These are phyloP conservation scores for Microtus richardsoni DNA, from an alignment of 2,113 vertebrate genomes.

Conservation along the genomic window DNA sequence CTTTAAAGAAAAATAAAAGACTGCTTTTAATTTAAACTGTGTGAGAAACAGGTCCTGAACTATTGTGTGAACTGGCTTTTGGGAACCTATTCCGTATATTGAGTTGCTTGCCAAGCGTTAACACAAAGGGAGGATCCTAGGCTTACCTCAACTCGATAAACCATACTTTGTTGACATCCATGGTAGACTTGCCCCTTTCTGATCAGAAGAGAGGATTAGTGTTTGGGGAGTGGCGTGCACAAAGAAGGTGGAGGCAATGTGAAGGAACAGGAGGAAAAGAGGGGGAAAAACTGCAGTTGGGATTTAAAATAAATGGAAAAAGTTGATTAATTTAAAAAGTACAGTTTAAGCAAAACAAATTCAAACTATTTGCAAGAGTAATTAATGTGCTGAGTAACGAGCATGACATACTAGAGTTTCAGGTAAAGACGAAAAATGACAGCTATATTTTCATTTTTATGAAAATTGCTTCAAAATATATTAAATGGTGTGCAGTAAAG, in stretches of 20 bases:
- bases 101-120: not conserved
- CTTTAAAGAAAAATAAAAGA: not conserved
- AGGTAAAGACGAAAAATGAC: conserved; percentile 37
- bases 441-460: conserved; percentile 57
- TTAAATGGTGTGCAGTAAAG: conserved; percentile 32
- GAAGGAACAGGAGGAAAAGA: not conserved
- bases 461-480: conserved; percentile 10
- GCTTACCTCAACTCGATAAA: not conserved
- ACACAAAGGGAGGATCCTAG: not conserved
- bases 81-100: not conserved
- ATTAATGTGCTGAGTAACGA: conserved; percentile 45
- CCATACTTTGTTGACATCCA: not conserved
- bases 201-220: not conserved
- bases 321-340: not conserved
- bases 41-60: not conserved
- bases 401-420: not conserved
- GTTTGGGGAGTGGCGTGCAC: not conserved
- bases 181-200: not conserved
- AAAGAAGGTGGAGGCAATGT: not conserved
- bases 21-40: conserved; percentile 33
- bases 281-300: not conserved
- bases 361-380: conserved; percentile 30
- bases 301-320: not conserved
- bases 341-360: conserved; percentile 46
- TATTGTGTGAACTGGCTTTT: not conserved